A percentile compares a stretch with the other conserved stretches of the same genome.
Evolutionary conservation across 2,888 invertebrate genomes (phyloP).

Genomic region (Tyria jacobaeae): DNA sequence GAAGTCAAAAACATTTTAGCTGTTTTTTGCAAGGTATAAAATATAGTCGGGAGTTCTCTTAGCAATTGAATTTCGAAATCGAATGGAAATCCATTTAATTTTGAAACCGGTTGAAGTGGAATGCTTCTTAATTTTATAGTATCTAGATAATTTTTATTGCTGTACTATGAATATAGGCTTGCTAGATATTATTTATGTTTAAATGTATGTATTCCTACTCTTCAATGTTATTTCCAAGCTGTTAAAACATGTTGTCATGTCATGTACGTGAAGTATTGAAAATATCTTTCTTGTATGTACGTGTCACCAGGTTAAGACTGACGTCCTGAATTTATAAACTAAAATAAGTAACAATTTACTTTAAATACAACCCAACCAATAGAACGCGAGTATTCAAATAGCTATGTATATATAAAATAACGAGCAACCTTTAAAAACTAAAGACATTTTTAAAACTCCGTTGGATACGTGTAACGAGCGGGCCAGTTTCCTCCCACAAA

Average conservation of each 20-base stretch:
- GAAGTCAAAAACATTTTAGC: background rate
- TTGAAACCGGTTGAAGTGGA: constrained; percentile 1
- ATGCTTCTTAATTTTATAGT: background rate
- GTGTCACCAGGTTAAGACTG: constrained; percentile 4
- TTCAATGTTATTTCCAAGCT: no score
- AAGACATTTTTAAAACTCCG: no score
- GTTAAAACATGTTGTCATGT: no score
- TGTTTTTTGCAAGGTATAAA: background rate
- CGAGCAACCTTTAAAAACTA: no score
- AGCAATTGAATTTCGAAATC: background rate
- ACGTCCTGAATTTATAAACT: constrained; percentile 2
- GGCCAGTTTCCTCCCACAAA: no score
- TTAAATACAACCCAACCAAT: background rate
- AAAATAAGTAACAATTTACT: background rate
- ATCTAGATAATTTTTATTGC: background rate
- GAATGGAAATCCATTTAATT: background rate
- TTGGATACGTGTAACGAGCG: no score
- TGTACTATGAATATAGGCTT: background rate
- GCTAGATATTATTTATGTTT: no score
- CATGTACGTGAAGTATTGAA: no score
- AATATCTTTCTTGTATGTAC: no score
- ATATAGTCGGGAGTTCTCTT: background rate
- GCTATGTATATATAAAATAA: no score
- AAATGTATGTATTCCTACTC: background rate
- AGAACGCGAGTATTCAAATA: background rate